phyloP scores from a whole-genome alignment of 1,140 invertebrate species.

The Drosophila athabasca region DNA sequence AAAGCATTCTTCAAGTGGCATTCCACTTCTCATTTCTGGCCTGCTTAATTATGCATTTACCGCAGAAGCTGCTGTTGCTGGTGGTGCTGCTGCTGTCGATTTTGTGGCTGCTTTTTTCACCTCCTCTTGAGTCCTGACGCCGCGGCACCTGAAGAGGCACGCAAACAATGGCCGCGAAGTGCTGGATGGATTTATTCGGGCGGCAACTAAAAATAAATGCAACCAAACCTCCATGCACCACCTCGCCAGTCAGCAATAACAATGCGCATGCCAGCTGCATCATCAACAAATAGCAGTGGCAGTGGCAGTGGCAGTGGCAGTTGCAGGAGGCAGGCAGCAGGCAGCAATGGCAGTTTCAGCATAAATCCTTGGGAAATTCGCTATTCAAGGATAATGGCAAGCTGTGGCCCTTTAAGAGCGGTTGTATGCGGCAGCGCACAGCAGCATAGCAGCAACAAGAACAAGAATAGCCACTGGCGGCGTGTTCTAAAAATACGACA shows the following conservation, averaged over 20 bases:
- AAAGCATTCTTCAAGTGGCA: conserved; percentile 3
- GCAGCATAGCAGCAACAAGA: conserved; percentile 20
- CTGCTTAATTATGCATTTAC: conserved; percentile 74
- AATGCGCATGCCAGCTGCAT: conserved; percentile 70
- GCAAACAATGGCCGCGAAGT: conserved; percentile 45
- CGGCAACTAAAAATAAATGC: conserved; percentile 73
- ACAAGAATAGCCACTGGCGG: conserved; percentile 52
- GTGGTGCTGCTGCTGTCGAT: conserved; percentile 2
- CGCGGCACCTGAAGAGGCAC: not conserved
- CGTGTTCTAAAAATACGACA: conserved; percentile 80
- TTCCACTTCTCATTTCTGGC: conserved; percentile 10
- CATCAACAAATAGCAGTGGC: conserved; percentile 3
- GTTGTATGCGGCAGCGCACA: conserved; percentile 58
- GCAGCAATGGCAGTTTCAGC: conserved; percentile 11
- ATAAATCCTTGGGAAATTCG: conserved; percentile 76
- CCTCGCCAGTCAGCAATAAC: conserved; percentile 51
- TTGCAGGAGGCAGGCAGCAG: not conserved
- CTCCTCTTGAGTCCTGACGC: not conserved
- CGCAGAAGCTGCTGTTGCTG: conserved; percentile 3
- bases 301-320: not conserved
- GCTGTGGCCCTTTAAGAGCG: conserved; percentile 73
- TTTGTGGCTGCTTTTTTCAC: not conserved
- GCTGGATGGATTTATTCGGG: conserved; percentile 62
- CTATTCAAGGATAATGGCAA: conserved; percentile 79
- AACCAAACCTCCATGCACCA: conserved; percentile 31